These are phyloP conservation scores for Sphinx pinastri DNA, from an alignment of 2,888 invertebrate species.

Conservation along the genomic window DNA sequence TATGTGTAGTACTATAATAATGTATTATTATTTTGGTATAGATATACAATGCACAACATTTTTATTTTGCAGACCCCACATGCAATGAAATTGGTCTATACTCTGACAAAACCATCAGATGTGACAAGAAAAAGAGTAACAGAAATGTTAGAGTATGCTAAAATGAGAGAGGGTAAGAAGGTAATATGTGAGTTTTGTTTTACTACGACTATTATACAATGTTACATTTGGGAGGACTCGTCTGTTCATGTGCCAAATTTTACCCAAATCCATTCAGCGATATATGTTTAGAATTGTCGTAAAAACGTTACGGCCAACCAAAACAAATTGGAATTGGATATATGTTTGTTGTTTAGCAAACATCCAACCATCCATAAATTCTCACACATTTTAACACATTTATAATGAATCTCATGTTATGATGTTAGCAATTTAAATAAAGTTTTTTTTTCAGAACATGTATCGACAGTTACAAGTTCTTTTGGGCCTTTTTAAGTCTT, in stretches of 20 bases:
- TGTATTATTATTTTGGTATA: neutral
- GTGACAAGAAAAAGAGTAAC: conserved; percentile 70
- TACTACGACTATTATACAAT: neutral
- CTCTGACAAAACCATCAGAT: conserved; percentile 73
- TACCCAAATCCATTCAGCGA: neutral
- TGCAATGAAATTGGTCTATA: conserved; percentile 73
- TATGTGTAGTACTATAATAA: neutral
- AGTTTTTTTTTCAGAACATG: conserved; percentile 61
- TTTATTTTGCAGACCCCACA: conserved; percentile 62
- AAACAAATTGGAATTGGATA: too few species aligned
- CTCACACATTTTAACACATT: neutral
- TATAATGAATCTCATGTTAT: too few species aligned
- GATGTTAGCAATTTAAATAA: too few species aligned
- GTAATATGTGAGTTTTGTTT: conserved; percentile 42
- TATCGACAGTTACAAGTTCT: conserved; percentile 69
- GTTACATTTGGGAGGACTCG: neutral
- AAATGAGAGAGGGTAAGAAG: conserved; percentile 69
- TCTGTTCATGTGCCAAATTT: neutral
- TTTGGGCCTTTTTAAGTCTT: conserved; percentile 75
- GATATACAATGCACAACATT: neutral
- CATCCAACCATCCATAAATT: too few species aligned
- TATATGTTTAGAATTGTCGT: too few species aligned
- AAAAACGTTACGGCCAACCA: too few species aligned
- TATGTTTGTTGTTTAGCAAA: too few species aligned
- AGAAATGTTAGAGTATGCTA: conserved; percentile 66